Percentiles rank a stretch among this genome's conserved stretches.
Evolutionary conservation across 2,888 invertebrate genomes (phyloP).

Genomic region (Lithosia quadra): DNA sequence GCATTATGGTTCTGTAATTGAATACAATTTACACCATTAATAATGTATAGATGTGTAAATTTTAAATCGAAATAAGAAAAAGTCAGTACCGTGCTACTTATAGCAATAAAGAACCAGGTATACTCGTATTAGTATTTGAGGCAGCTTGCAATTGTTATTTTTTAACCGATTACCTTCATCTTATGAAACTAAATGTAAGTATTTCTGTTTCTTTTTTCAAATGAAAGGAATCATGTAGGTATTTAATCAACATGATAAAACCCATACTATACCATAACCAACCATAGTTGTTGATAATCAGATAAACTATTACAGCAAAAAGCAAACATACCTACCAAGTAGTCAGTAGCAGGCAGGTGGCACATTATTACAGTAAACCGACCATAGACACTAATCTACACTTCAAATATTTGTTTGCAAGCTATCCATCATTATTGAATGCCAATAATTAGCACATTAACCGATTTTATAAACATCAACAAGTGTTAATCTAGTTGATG

Average conservation of each 20-base stretch:
- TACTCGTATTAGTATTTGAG: background rate
- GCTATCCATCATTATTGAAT: slow-evolving; percentile 72
- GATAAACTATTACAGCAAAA: slow-evolving; percentile 36
- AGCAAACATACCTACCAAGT: slow-evolving; percentile 32
- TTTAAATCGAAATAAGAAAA: background rate
- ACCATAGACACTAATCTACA: slow-evolving; percentile 62
- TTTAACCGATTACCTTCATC: background rate
- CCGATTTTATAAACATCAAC: slow-evolving; percentile 75
- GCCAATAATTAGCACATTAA: slow-evolving; percentile 75
- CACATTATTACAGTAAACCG: slow-evolving; percentile 42
- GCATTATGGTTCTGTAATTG: background rate
- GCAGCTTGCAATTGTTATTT: background rate
- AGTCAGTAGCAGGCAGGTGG: slow-evolving; percentile 65
- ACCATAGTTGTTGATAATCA: background rate
- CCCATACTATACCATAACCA: too few relatives aligned
- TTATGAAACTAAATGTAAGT: background rate
- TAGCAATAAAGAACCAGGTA: background rate
- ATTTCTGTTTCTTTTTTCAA: background rate
- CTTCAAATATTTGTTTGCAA: slow-evolving; percentile 66
- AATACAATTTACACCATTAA: background rate
- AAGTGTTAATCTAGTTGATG: slow-evolving; percentile 52
- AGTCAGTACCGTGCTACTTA: background rate
- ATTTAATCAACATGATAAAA: slow-evolving; percentile 5
- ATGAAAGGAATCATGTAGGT: background rate
- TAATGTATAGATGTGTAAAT: background rate